Conservation (phyloP, 2,888 invertebrate genomes). For the Watsonalla binaria region DNA sequence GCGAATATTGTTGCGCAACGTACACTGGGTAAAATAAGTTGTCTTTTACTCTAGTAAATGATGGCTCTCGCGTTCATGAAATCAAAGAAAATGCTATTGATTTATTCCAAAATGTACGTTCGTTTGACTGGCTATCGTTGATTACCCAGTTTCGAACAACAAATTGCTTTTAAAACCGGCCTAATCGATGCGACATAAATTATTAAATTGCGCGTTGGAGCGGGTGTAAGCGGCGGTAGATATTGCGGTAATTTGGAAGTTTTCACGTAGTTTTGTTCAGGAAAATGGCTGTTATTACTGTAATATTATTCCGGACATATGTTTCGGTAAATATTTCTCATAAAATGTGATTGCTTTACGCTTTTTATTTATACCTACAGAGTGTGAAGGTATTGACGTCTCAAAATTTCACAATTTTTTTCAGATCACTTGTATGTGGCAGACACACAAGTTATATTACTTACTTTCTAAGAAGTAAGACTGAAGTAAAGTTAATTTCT, state of each 20-base stretch:
- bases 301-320: constrained; percentile 26
- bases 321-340: neutral
- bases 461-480: too few species aligned
- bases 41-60: constrained; percentile 33
- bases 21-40: constrained; percentile 69
- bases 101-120: constrained; percentile 26
- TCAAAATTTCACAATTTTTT: too few species aligned
- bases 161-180: constrained; percentile 38
- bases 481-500: too few species aligned
- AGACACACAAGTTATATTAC: too few species aligned
- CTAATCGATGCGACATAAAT: constrained; percentile 48
- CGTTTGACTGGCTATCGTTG: constrained; percentile 23
- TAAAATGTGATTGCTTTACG: neutral
- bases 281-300: constrained; percentile 19
- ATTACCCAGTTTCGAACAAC: constrained; percentile 23
- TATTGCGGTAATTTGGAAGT: constrained; percentile 25
- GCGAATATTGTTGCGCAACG: constrained; percentile 75
- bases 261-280: constrained; percentile 19
- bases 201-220: constrained; percentile 51
- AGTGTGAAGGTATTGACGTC: neutral
- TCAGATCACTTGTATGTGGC: too few species aligned
- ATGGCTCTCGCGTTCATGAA: constrained; percentile 17
- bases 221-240: constrained; percentile 59
- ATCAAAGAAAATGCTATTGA: constrained; percentile 14
- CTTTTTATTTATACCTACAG: neutral